Base-by-base conservation (phyloP, 1,140 invertebrate species). In the Ostrea denselamellosa region DNA sequence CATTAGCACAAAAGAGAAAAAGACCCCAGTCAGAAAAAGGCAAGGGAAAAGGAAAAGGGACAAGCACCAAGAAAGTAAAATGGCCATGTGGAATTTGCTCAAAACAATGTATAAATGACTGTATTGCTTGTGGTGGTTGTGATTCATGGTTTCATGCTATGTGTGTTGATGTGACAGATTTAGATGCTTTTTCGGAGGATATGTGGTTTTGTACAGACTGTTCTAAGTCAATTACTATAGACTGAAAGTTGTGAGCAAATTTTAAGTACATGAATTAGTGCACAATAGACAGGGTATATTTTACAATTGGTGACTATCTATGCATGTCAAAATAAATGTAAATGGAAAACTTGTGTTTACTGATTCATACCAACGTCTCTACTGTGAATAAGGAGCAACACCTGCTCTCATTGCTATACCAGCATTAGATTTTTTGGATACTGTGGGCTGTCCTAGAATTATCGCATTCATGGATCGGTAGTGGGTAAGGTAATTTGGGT, bases 401-500 rank as follows among this genome's bases (percentile, higher is more conserved):
- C 56, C 56, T 58, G 12, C 54, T 14, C 54, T 56, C 54, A n/a
- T n/a, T n/a, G n/a, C 34, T 5, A 58, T 58, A 10, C 82, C 82
- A 28, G 82, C 25, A 84, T 86, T 89, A 7, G 88, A 86, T 25
- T 86, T 89, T 25, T 65, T 89, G 14, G 82, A 89, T 14, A 89
- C 54, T 8, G 88, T 34, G 22, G 22, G 58, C n/a, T 87, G 81
- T 19, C 86, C 88, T 53, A 90, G 85, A 82, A 90, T 89, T 2
- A 88, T 83, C 53, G 88, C 77, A 89, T 90, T 90, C 53, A 89
- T 86, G 12, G 77, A 85, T 51, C 53, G 54, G 25, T 58, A 87
- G 81, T 90, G 89, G 5, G 58, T 82, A 19, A 87, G 58, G 68
- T 87, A 89, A 68, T 81, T 88, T 77, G 85, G 87, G 54, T 89